Evolutionary conservation across 2,113 vertebrate species (phyloP), one percentile per base, ranked within the genome.

Genomic region (Epinephelus fuscoguttatus): DNA sequence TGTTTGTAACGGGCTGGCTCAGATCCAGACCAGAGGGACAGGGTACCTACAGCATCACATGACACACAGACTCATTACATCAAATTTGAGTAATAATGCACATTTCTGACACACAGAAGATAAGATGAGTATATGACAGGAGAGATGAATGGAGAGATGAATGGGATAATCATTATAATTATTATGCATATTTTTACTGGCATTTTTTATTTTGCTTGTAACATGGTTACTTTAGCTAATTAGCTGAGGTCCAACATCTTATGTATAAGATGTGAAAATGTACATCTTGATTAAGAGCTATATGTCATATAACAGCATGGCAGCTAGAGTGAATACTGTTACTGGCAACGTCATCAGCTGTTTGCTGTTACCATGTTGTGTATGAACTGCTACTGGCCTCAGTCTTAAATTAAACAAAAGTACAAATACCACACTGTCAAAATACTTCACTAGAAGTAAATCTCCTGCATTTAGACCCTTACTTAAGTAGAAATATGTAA

Each of bases 21-120:
- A 86, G 80, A n/a, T 95, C 94, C 17, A 75, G 93, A 67, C 91
- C 95, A 0, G 90, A 90, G 13, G 96, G 89, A 95, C 88, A 71
- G 2, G 91, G 92, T 2, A 89, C 86, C 95, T 96, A 17, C 33
- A 61, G 61, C 27, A 50, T 19, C 42, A 70, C 21, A 30, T 14
- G 37, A 47, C 25, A 18, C 13, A 40, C 6, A 19, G 18, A 37
- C 18, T 10, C 15, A 19, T 61, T 4, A n/a, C 37, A 7, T n/a
- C 19, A 12, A 13, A 21, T 60, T 19, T 57, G 17, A 27, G 27
- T 59, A 4, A 27, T 59, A 49, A 60, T 13, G 4, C 6, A 40
- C 30, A 25, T n/a, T 50, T 42, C 14, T 23, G 60, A 53, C 25
- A 7, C 17, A 25, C n/a, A 11, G 1, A 23, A 47, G 3, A 47